These are phyloP conservation scores for Ochropacha duplaris DNA, from an alignment of 2,888 invertebrate genomes.

Conservation along the genomic window DNA sequence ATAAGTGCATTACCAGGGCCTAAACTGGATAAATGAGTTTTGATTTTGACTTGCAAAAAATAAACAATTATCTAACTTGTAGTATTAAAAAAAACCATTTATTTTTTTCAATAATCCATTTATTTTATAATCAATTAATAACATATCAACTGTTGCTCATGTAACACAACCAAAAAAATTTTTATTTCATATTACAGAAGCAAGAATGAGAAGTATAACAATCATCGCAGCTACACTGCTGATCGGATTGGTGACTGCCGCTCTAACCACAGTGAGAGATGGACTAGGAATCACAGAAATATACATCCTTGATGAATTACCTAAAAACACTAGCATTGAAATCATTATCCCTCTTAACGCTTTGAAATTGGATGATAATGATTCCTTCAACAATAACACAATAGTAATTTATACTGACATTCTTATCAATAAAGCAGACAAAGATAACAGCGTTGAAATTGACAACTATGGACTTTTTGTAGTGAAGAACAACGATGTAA, in stretches of 20 bases:
- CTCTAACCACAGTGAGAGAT: constrained; percentile 30
- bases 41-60: too few species aligned
- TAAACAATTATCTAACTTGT: too few species aligned
- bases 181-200: constrained; percentile 14
- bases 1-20: too few species aligned
- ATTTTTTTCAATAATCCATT: too few species aligned
- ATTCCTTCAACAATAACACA: constrained; percentile 9
- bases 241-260: constrained; percentile 28
- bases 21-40: too few species aligned
- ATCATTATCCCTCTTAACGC: constrained; percentile 42
- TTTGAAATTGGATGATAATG: constrained; percentile 36
- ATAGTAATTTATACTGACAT: too few species aligned
- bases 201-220: constrained; percentile 24
- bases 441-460: constrained; percentile 24
- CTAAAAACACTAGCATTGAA: constrained; percentile 36
- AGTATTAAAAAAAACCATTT: too few species aligned
- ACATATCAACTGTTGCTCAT: too few species aligned
- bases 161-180: too few species aligned
- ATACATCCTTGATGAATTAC: constrained; percentile 33
- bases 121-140: too few species aligned
- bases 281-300: constrained; percentile 27
- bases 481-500: constrained; percentile 29
- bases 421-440: constrained; percentile 47
- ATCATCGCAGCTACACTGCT: constrained; percentile 31
- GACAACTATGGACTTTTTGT: constrained; percentile 44